A percentile compares a stretch with the other conserved stretches of the same genome.
These are phyloP conservation scores for Meteorus colon DNA, from an alignment of 2,888 invertebrate species.

Conservation along the genomic window DNA sequence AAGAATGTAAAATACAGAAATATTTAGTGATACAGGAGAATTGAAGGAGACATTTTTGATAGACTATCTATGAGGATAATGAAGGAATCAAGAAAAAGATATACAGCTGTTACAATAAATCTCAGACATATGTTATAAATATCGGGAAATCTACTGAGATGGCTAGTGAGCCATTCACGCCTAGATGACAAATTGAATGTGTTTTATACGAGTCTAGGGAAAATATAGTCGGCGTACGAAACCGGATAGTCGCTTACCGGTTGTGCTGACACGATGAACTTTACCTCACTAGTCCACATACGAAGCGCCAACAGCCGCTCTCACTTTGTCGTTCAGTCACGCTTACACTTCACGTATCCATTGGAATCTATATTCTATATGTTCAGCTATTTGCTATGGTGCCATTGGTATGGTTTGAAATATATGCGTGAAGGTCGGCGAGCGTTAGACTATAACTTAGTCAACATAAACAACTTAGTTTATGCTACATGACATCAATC, in stretches of 20 bases:
- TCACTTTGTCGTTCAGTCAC: conserved; percentile 34
- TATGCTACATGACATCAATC: not conserved
- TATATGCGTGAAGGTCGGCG: conserved; percentile 45
- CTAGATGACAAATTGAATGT: conserved; percentile 39
- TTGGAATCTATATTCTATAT: not conserved
- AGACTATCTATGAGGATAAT: not conserved
- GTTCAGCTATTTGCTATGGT: conserved; percentile 26
- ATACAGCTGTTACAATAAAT: conserved; percentile 13
- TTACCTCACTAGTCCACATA: conserved; percentile 31
- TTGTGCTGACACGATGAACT: conserved; percentile 54
- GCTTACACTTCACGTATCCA: conserved; percentile 8
- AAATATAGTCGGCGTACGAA: conserved; percentile 42
- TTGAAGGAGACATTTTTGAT: not conserved
- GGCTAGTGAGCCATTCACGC: conserved; percentile 28
- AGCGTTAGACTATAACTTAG: conserved; percentile 31
- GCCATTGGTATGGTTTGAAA: conserved; percentile 17
- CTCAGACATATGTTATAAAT: not conserved
- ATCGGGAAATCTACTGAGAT: conserved; percentile 8
- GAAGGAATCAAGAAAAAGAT: conserved; percentile 2
- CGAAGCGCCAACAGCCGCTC: conserved; percentile 19
- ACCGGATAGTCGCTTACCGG: conserved; percentile 52
- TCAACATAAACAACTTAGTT: conserved; percentile 16
- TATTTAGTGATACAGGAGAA: not conserved
- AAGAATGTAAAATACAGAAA: not conserved
- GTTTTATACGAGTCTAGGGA: conserved; percentile 16